Evolutionary conservation across 1,140 invertebrate genomes (phyloP), one percentile per base, ranked within the genome.

Genomic region (Papilio dardanus): DNA sequence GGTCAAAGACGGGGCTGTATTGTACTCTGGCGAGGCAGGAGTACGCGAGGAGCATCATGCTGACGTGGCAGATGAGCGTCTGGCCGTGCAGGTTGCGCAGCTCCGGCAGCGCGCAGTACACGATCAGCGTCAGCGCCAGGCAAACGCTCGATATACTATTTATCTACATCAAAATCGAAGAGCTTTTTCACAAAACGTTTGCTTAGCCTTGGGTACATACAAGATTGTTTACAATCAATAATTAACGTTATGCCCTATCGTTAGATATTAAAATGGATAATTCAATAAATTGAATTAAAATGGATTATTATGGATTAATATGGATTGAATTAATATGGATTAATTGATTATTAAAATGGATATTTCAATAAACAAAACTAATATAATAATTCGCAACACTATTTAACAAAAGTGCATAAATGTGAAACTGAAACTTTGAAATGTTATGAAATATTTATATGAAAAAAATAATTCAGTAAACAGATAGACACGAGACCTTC

Each of bases 41-140:
- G 83, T 94, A 96, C 1, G 95, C 95, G 7, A 95, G 77, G 71
- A 96, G 89, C 75, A 96, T 94, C 83, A 94, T 95, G 71, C 92
- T 88, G 1, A 96, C 94, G 81, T 96, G 94, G 79, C 95, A 96
- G 92, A 96, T 96, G 12, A 96, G 86, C 1, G 95, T 96, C 79
- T 95, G 95, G 0, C 96, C 96, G 58, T 96, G 96, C 19, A 96
- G 93, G 89, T 96, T 97, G 35, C 95, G 92, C 28, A 96, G 88
- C 19, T 93, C 90, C 0, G 96, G 95, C 31, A 96, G 88, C 3
- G 91, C 94, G n/a, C 92, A 85, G 85, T 96, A 97, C 19, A 96
- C 95, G 67, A 95, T 10, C 54, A 96, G 87, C 0, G 96, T 97
- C 8, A 95, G 81, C 6, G 95, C 83, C 50, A 96, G 91, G 78